Conservation (phyloP, 1,140 invertebrate species). For the Rhopalosiphum padi region DNA sequence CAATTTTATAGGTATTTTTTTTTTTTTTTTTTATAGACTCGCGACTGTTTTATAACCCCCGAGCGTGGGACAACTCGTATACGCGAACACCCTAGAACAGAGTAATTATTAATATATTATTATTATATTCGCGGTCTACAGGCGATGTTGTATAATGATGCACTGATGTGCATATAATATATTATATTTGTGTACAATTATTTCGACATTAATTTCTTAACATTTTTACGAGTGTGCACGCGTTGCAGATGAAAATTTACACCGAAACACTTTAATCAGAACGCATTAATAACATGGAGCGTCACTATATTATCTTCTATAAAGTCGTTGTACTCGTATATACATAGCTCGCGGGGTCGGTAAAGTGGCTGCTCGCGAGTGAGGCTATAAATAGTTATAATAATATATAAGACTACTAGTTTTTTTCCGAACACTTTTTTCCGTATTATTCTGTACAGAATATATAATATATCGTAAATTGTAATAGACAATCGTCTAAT, state of each 20-base stretch:
- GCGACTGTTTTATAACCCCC: background rate
- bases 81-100: background rate
- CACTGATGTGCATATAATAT: background rate
- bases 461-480: background rate
- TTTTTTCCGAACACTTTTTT: background rate
- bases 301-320: background rate
- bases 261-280: slow-evolving; percentile 31
- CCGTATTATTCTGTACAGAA: background rate
- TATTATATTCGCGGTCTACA: background rate
- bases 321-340: slow-evolving; percentile 21
- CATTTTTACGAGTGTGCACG: slow-evolving; percentile 27
- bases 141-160: background rate
- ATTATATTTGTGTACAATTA: slow-evolving; percentile 9
- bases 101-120: slow-evolving; percentile 17
- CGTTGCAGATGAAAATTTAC: background rate
- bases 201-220: slow-evolving; percentile 20
- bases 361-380: background rate
- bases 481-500: background rate
- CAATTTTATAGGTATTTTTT: background rate
- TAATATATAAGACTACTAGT: slow-evolving; percentile 3
- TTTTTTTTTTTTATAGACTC: background rate
- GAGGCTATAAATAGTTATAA: slow-evolving; percentile 16
- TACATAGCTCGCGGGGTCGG: slow-evolving; percentile 16
- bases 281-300: slow-evolving; percentile 18
- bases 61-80: background rate